phyloP scores from a whole-genome alignment of 2,113 vertebrate species.

The Pycnonotus jocosus region DNA sequence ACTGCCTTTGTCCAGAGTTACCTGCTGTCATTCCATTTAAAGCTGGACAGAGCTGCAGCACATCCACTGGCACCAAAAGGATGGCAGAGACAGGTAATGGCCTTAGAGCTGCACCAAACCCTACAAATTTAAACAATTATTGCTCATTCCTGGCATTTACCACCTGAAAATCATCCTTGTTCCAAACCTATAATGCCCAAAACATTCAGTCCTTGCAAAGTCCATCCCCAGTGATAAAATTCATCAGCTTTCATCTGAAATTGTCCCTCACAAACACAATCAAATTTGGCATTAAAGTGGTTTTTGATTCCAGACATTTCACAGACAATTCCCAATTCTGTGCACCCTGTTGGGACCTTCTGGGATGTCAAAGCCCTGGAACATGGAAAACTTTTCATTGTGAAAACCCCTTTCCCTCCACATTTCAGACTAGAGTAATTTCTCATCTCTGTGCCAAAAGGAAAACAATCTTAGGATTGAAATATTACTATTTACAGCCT shows the following conservation, averaged over 20 bases:
- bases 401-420: background rate
- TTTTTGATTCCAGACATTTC: background rate
- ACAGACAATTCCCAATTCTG: fast-evolving
- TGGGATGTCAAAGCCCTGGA: background rate
- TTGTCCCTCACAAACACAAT: background rate
- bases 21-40: fast-evolving
- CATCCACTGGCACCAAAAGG: background rate
- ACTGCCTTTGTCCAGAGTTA: background rate
- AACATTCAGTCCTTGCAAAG: background rate
- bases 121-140: background rate
- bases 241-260: background rate
- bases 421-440: background rate
- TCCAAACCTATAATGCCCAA: background rate
- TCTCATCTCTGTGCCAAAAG: background rate
- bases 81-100: background rate
- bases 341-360: background rate
- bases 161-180: background rate
- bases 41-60: background rate
- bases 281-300: background rate
- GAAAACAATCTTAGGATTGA: background rate
- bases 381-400: background rate
- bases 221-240: background rate
- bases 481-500: background rate
- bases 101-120: background rate
- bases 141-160: background rate